These are phyloP conservation scores for Manis javanica DNA, from an alignment of 2,797 vertebrate genomes.

Conservation along the genomic window DNA sequence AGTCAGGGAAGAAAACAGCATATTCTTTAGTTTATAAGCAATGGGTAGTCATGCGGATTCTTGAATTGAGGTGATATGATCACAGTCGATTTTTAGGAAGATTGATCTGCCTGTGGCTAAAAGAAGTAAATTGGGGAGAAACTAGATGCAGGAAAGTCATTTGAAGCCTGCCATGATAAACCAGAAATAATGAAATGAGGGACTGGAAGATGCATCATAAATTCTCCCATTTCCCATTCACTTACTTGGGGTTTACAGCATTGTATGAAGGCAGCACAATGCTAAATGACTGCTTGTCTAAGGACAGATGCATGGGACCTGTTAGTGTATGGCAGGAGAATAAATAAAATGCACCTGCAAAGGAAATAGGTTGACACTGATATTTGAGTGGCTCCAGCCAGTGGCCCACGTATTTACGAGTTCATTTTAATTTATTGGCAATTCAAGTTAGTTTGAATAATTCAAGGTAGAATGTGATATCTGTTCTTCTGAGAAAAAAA, in stretches of 20 bases:
- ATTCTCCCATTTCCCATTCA: constrained; percentile 19
- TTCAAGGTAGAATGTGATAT: background rate
- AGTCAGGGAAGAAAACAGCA: background rate
- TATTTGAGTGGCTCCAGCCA: background rate
- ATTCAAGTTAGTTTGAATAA: constrained; percentile 31
- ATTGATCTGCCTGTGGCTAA: background rate
- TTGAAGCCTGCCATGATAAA: constrained; percentile 45
- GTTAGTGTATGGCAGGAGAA: background rate
- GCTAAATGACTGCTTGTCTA: constrained; percentile 13
- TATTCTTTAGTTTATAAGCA: constrained; percentile 34
- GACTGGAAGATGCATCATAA: constrained; percentile 18
- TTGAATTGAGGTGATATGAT: background rate
- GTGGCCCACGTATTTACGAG: background rate
- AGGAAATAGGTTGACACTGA: background rate
- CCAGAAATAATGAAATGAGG: constrained; percentile 1
- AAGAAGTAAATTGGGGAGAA: constrained; percentile 16
- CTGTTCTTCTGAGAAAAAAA: background rate
- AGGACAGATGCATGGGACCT: background rate
- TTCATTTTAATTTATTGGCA: constrained; percentile 38
- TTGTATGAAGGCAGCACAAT: background rate
- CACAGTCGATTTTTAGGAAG: constrained; percentile 34
- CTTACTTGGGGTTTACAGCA: constrained; percentile 36
- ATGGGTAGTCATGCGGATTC: background rate
- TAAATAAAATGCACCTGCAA: constrained; percentile 33
- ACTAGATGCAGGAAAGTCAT: constrained; percentile 8